phyloP scores from a whole-genome alignment of 1,140 invertebrate species.

The Trichonephila clavata region DNA sequence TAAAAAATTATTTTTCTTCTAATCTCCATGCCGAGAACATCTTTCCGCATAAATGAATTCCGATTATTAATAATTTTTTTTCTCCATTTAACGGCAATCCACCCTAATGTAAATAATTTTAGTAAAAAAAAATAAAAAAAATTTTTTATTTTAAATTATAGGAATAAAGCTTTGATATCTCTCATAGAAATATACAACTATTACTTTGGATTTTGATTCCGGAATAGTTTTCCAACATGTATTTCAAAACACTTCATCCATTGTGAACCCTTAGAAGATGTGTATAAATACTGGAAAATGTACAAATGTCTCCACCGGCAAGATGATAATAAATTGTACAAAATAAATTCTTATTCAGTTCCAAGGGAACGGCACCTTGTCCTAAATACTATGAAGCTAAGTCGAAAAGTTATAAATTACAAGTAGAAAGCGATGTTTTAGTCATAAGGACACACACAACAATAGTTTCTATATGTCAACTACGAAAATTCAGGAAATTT shows the following conservation, averaged over 20 bases:
- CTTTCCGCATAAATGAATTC: too few relatives aligned
- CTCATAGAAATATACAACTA: too few relatives aligned
- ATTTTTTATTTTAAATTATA: too few relatives aligned
- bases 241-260: too few relatives aligned
- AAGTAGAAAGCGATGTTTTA: conserved; percentile 3
- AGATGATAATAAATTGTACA: not conserved
- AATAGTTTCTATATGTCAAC: not conserved
- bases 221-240: too few relatives aligned
- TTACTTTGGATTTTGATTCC: not conserved
- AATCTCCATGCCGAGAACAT: too few relatives aligned
- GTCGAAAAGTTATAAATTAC: not conserved
- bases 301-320: not conserved
- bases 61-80: too few relatives aligned
- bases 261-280: not conserved
- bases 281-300: not conserved
- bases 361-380: not conserved
- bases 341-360: conserved; percentile 2
- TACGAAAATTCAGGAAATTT: not conserved
- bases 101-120: not conserved
- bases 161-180: too few relatives aligned
- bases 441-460: not conserved
- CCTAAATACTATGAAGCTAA: not conserved
- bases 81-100: too few relatives aligned
- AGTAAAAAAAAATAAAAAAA: not conserved
- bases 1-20: too few relatives aligned